phyloP scores from a whole-genome alignment of 2,888 invertebrate genomes.

The Acleris sparsana region DNA sequence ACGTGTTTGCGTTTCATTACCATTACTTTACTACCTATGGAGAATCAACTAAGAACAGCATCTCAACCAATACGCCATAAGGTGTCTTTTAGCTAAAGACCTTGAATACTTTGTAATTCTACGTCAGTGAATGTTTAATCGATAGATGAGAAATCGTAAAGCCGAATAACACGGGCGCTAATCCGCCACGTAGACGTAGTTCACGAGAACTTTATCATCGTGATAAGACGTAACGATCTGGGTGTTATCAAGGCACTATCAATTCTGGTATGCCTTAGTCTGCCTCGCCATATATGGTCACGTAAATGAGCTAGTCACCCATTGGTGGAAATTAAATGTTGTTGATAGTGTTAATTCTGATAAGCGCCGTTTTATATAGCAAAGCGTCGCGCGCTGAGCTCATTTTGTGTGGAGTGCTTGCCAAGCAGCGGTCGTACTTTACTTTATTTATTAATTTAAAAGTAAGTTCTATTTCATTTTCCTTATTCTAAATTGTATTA shows the following conservation, averaged over 20 bases:
- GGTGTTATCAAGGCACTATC: constrained; percentile 68
- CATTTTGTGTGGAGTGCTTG: constrained; percentile 74
- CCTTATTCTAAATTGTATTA: not conserved
- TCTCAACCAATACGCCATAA: too few species aligned
- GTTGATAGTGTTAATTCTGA: constrained; percentile 79
- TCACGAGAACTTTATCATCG: constrained; percentile 3
- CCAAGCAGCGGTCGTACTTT: constrained; percentile 69
- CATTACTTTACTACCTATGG: too few species aligned
- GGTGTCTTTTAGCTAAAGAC: too few species aligned
- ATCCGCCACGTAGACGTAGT: constrained; percentile 30
- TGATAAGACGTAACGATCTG: constrained; percentile 31
- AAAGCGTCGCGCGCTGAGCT: constrained; percentile 75
- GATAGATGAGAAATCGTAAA: constrained; percentile 14
- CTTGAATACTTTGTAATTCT: too few species aligned
- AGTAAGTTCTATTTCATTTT: constrained; percentile 61
- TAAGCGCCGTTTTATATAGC: constrained; percentile 82
- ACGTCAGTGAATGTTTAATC: too few species aligned
- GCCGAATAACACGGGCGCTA: constrained; percentile 17
- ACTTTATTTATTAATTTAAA: constrained; percentile 63
- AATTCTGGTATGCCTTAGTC: constrained; percentile 55
- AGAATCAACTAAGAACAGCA: too few species aligned
- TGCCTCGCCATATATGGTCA: constrained; percentile 91
- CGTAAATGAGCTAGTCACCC: constrained; percentile 82
- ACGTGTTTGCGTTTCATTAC: too few species aligned
- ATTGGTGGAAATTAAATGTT: constrained; percentile 85